Percentiles rank a stretch among this genome's conserved stretches.
Evolutionary conservation across 2,113 vertebrate genomes (phyloP).

Genomic region (Laticauda laticaudata): DNA sequence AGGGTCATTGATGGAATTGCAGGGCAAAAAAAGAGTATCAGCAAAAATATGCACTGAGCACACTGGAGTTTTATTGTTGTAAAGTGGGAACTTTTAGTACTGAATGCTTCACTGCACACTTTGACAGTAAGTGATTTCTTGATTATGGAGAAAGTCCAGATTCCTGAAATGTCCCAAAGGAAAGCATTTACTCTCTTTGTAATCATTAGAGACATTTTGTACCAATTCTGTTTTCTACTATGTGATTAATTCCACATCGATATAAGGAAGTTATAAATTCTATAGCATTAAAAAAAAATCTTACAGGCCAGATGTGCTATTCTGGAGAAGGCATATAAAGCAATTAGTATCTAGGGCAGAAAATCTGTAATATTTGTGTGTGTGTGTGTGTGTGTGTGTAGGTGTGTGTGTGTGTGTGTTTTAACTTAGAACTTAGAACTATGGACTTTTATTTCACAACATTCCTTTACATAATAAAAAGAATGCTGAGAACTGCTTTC

Average conservation of each 20-base stretch:
- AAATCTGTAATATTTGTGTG: neutral
- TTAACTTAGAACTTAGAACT: neutral
- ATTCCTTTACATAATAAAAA: neutral
- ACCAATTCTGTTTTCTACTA: neutral
- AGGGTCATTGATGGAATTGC: conserved; percentile 9
- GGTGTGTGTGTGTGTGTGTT: neutral
- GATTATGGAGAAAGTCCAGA: conserved; percentile 32
- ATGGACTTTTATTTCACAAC: neutral
- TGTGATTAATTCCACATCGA: neutral
- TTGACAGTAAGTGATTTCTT: conserved; percentile 16
- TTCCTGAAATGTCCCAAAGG: conserved; percentile 7
- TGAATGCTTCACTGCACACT: conserved; percentile 18
- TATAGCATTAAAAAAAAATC: neutral
- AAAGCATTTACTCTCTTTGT: neutral
- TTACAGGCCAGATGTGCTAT: neutral
- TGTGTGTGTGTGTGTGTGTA: neutral
- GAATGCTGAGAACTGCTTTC: neutral
- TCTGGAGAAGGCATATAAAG: neutral
- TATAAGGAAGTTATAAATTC: neutral
- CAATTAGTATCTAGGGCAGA: neutral
- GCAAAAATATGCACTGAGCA: neutral
- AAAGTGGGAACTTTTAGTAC: conserved; percentile 13
- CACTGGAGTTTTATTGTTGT: neutral
- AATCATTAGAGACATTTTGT: neutral
- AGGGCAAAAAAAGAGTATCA: neutral